Percentiles rank a stretch among this genome's conserved stretches.
These are phyloP conservation scores for Falco punctatus DNA, from an alignment of 2,113 vertebrate genomes.

Conservation along the genomic window DNA sequence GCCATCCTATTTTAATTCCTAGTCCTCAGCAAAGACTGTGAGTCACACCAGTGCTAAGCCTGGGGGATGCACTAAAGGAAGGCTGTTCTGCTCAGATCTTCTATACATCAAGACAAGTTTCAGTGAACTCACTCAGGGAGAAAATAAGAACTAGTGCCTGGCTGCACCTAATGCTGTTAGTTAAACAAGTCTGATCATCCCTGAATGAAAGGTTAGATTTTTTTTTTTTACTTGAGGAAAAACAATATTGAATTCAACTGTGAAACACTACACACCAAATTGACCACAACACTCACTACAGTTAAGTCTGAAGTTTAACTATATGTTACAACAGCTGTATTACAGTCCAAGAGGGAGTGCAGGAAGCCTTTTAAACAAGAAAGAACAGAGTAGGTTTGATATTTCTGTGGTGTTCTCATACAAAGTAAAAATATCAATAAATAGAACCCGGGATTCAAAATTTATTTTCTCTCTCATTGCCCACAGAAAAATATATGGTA, in stretches of 20 bases:
- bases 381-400: not conserved
- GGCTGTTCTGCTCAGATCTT: not conserved
- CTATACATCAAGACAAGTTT: not conserved
- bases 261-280: not conserved
- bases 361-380: not conserved
- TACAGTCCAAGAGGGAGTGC: conserved; percentile 2
- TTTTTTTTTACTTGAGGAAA: conserved; percentile 7
- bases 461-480: not conserved
- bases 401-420: not conserved
- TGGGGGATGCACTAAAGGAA: not conserved
- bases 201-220: not conserved
- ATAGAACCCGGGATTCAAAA: not conserved
- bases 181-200: not conserved
- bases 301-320: not conserved
- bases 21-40: not conserved
- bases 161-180: not conserved
- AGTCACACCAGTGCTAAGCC: not conserved
- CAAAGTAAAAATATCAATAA: conserved; percentile 12
- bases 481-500: not conserved
- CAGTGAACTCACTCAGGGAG: not conserved
- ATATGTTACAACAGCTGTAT: not conserved
- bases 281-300: not conserved
- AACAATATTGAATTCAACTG: not conserved
- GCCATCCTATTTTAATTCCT: not conserved
- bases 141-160: not conserved